A percentile compares a stretch with the other conserved stretches of the same genome.
phyloP scores from a whole-genome alignment of 1,140 invertebrate species.

The Pseudomyrmex concolor region DNA sequence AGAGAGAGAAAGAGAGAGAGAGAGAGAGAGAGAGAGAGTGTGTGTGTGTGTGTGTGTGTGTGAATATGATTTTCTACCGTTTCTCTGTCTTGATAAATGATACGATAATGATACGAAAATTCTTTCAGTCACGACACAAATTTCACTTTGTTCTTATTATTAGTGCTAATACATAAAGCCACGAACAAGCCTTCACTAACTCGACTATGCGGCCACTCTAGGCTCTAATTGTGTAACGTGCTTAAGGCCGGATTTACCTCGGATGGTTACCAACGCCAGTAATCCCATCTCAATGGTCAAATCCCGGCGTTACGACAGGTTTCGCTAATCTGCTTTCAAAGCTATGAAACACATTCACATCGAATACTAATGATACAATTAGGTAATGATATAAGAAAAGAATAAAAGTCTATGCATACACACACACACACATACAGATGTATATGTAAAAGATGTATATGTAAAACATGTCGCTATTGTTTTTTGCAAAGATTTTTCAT shows the following conservation, averaged over 20 bases:
- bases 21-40: no score
- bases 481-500: no score
- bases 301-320: conserved; percentile 69
- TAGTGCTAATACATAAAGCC: conserved; percentile 64
- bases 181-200: conserved; percentile 55
- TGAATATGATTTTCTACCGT: no score
- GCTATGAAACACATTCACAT: conserved; percentile 66
- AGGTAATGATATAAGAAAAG: conserved; percentile 25
- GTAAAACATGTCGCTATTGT: no score
- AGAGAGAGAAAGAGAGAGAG: no score
- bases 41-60: no score
- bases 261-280: conserved; percentile 63
- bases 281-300: conserved; percentile 72
- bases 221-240: conserved; percentile 71
- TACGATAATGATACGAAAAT: neutral
- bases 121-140: conserved; percentile 21
- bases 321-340: conserved; percentile 68
- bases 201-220: conserved; percentile 56
- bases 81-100: no score
- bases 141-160: conserved; percentile 66
- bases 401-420: neutral
- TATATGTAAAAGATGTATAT: no score
- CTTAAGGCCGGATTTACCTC: conserved; percentile 67
- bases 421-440: neutral
- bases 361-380: conserved; percentile 18